Evolutionary conservation across 2,888 invertebrate genomes (phyloP).

Genomic region (Epsilonema sp.): DNA sequence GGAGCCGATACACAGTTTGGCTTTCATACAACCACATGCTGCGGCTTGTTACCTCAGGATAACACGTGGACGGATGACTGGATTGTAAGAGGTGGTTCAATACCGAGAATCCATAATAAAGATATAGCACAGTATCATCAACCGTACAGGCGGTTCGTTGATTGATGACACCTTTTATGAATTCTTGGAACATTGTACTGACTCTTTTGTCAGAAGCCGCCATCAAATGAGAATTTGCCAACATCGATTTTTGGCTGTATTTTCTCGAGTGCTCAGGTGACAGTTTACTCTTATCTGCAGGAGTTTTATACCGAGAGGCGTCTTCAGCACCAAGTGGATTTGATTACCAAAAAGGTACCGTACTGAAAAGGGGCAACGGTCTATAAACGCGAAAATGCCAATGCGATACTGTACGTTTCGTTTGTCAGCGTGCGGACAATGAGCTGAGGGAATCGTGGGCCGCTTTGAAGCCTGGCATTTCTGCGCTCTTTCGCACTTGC

Average conservation of each 20-base stretch:
- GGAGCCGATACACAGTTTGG: conserved; percentile 36
- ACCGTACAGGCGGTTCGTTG: no score
- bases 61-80: conserved; percentile 40
- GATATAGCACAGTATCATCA: conserved; percentile 17
- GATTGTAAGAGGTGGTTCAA: conserved; percentile 30
- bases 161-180: no score
- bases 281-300: no score
- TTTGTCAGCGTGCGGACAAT: conserved; percentile 23
- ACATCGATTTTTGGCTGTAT: no score
- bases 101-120: background rate
- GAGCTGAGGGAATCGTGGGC: conserved; percentile 37
- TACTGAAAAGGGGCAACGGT: no score
- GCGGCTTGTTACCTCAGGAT: conserved; percentile 38
- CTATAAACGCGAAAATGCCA: background rate
- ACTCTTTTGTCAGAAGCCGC: background rate
- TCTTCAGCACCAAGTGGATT: conserved; percentile 14
- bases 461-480: conserved; percentile 31
- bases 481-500: conserved; percentile 33
- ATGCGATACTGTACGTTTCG: background rate
- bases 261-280: no score
- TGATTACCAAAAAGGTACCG: conserved; percentile 11
- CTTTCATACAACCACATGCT: conserved; percentile 38
- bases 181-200: background rate
- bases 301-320: conserved; percentile 15
- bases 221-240: background rate